Conservation (phyloP, 1,140 invertebrate species). For the Drosophila triauraria region DNA sequence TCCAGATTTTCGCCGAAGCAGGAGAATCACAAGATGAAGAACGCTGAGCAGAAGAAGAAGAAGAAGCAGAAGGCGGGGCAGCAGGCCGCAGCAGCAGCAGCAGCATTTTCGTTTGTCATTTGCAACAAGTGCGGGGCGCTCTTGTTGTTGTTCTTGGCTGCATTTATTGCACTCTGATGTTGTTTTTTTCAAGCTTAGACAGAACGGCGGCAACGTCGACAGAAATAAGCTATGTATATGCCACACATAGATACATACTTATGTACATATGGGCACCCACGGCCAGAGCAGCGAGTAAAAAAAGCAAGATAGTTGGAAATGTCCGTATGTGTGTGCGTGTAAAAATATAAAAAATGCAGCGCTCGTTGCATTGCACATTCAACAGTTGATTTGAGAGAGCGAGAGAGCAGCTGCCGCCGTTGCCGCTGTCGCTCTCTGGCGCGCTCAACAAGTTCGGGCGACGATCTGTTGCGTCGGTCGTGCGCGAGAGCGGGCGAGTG, state of each 20-base stretch:
- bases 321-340: slow-evolving; percentile 7
- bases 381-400: slow-evolving; percentile 72
- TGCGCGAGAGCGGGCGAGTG: slow-evolving; percentile 11
- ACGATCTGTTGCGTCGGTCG: slow-evolving; percentile 55
- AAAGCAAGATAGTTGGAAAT: slow-evolving; percentile 26
- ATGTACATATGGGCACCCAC: slow-evolving; percentile 57
- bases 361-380: slow-evolving; percentile 67
- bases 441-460: slow-evolving; percentile 74
- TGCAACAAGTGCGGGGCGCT: slow-evolving; percentile 72
- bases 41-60: slow-evolving; percentile 9
- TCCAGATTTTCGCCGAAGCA: slow-evolving; percentile 65
- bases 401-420: slow-evolving; percentile 29
- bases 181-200: slow-evolving; percentile 66
- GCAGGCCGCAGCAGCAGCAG: slow-evolving; percentile 26
- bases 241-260: background rate
- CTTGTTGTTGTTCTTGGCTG: slow-evolving; percentile 36
- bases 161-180: slow-evolving; percentile 26
- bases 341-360: slow-evolving; percentile 57
- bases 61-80: slow-evolving; percentile 7
- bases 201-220: slow-evolving; percentile 53
- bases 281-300: slow-evolving; percentile 51
- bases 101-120: slow-evolving; percentile 78
- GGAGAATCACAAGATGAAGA: slow-evolving; percentile 23
- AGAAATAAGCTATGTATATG: slow-evolving; percentile 46
- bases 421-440: slow-evolving; percentile 25